Percentiles rank a stretch among this genome's conserved stretches.
These are phyloP conservation scores for Menura novaehollandiae DNA, from an alignment of 2,113 vertebrate species.

Conservation along the genomic window DNA sequence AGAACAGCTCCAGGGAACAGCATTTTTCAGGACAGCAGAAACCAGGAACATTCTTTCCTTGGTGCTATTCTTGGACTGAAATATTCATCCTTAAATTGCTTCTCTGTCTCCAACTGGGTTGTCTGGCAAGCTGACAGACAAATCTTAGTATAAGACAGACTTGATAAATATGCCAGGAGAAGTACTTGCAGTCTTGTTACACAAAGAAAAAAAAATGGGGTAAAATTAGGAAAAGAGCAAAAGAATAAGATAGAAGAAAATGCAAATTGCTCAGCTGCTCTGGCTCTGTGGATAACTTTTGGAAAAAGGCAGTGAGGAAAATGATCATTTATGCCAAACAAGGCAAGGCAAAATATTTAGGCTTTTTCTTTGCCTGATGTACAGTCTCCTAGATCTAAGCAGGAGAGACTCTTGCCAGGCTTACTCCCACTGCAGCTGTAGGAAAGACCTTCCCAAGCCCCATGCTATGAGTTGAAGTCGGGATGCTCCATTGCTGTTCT, in stretches of 20 bases:
- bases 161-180: constrained; percentile 7
- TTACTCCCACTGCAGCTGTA: neutral
- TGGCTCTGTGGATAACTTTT: neutral
- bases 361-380: neutral
- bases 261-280: neutral
- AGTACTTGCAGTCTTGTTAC: neutral
- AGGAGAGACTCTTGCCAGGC: neutral
- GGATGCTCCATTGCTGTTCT: neutral
- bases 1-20: neutral
- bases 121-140: constrained; percentile 20
- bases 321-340: neutral
- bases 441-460: neutral
- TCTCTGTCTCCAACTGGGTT: neutral
- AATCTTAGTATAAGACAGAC: neutral
- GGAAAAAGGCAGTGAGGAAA: neutral
- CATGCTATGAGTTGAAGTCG: neutral
- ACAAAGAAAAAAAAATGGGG: neutral
- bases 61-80: neutral
- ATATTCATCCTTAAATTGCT: constrained; percentile 6
- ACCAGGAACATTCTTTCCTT: neutral
- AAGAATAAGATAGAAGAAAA: neutral
- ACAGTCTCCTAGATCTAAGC: neutral
- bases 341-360: neutral
- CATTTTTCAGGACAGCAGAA: neutral
- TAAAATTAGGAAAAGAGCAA: neutral